Percentiles rank a stretch among this genome's conserved stretches.
Evolutionary conservation across 2,888 invertebrate genomes (phyloP).

Genomic region (Tipula helvola): DNA sequence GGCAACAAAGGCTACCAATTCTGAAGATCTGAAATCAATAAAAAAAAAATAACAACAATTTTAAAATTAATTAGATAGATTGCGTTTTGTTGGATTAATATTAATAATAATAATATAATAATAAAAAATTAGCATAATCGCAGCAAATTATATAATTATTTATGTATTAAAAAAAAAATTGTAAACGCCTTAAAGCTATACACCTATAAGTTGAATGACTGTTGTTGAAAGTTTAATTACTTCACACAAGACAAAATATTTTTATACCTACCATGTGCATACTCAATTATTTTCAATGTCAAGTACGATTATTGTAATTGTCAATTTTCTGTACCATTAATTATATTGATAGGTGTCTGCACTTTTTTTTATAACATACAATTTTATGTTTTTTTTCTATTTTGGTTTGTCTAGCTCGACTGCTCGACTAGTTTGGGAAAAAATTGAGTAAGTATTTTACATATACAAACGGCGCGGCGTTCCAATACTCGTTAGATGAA

Average conservation of each 20-base stretch:
- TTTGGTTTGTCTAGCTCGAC: background rate
- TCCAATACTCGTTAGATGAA: background rate
- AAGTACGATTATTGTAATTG: background rate
- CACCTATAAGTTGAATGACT: background rate
- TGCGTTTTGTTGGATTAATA: background rate
- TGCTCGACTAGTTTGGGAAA: background rate
- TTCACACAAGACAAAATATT: background rate
- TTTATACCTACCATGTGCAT: background rate
- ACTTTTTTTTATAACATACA: background rate
- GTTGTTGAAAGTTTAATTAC: background rate
- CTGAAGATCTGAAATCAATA: constrained; percentile 56
- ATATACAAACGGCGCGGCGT: background rate
- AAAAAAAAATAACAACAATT: background rate
- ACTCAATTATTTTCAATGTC: background rate
- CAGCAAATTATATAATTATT: background rate
- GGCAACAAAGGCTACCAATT: constrained; percentile 68
- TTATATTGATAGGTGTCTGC: background rate
- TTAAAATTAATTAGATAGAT: background rate
- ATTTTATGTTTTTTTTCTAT: background rate
- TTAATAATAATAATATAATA: background rate
- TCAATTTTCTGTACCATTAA: background rate
- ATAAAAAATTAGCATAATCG: background rate
- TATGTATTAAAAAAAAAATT: background rate
- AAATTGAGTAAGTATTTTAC: background rate
- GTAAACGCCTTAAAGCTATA: background rate